A percentile compares a stretch with the other conserved stretches of the same genome.
These are phyloP conservation scores for Amazona guildingii DNA, from an alignment of 2,113 vertebrate genomes.

Conservation along the genomic window DNA sequence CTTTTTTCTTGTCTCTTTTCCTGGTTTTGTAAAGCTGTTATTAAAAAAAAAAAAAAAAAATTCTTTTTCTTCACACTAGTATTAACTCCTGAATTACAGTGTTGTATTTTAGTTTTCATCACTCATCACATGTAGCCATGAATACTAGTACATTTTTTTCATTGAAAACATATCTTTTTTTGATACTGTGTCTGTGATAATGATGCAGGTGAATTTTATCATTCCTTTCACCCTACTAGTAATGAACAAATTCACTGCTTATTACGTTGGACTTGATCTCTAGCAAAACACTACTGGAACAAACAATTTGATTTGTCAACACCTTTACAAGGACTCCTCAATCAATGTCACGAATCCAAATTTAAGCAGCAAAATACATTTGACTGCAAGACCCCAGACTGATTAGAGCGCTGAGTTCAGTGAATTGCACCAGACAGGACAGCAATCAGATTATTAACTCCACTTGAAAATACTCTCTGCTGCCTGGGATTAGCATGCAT, in stretches of 20 bases:
- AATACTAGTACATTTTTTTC: constrained; percentile 67
- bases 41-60: background rate
- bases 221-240: constrained; percentile 85
- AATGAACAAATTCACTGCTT: constrained; percentile 99
- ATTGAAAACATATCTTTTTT: constrained; percentile 72
- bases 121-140: background rate
- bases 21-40: background rate
- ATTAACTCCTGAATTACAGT: constrained; percentile 10
- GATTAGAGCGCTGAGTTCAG: constrained; percentile 98
- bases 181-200: constrained; percentile 75
- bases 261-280: constrained; percentile 99
- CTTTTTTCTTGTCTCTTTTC: background rate
- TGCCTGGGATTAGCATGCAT: constrained; percentile 98
- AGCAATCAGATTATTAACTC: constrained; percentile 99
- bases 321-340: constrained; percentile 99
- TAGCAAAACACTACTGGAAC: constrained; percentile 99
- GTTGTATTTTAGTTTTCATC: background rate
- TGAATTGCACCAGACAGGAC: constrained; percentile 99
- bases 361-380: constrained; percentile 99
- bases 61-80: constrained; percentile 9
- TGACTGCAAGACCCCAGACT: constrained; percentile 99
- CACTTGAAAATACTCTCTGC: constrained; percentile 96
- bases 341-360: constrained; percentile 99
- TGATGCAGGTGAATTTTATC: constrained; percentile 85
- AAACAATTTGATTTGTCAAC: constrained; percentile 99